phyloP scores from a whole-genome alignment of 2,113 vertebrate genomes.

The Silurus asotus region DNA sequence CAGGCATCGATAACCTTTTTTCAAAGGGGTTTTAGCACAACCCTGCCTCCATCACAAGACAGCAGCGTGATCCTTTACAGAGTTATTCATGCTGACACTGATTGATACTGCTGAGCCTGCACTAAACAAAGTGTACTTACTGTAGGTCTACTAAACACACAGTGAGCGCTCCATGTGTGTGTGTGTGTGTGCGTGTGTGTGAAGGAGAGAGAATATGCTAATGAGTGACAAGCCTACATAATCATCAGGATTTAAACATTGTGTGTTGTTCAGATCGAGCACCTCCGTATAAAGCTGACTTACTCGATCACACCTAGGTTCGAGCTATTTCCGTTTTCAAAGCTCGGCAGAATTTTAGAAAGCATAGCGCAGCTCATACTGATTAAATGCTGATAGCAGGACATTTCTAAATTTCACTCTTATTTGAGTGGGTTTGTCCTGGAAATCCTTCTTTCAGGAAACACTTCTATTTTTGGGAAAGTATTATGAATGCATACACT shows the following conservation, averaged over 20 bases:
- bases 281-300: background rate
- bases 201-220: background rate
- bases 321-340: background rate
- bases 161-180: background rate
- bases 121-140: slow-evolving; percentile 16
- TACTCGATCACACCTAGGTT: background rate
- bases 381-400: background rate
- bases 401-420: background rate
- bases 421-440: background rate
- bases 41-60: slow-evolving; percentile 17
- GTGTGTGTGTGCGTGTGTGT: background rate
- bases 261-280: background rate
- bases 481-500: background rate
- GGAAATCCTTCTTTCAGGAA: background rate
- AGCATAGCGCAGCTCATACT: background rate
- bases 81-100: slow-evolving; percentile 28
- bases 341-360: background rate
- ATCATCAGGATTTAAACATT: slow-evolving; percentile 31
- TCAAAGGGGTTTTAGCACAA: slow-evolving; percentile 4
- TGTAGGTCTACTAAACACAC: slow-evolving; percentile 6
- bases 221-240: slow-evolving; percentile 4
- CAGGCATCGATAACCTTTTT: background rate
- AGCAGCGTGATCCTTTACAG: slow-evolving; percentile 6
- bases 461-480: background rate
- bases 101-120: slow-evolving; percentile 30